Conservation (phyloP, 2,888 invertebrate genomes). For the Dusona sp. region DNA sequence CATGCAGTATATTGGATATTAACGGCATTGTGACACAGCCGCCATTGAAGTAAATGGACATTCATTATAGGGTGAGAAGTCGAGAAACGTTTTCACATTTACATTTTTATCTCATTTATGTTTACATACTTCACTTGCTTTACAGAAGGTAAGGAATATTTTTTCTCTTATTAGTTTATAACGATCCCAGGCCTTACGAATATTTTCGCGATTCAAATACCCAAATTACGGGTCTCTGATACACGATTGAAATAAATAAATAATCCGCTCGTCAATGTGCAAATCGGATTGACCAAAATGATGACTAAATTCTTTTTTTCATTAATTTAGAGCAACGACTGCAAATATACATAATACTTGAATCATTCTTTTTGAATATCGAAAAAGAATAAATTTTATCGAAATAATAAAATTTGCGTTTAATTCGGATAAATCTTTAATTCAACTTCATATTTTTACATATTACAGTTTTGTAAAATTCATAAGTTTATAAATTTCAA, state of each 20-base stretch:
- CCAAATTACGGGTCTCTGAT: neutral
- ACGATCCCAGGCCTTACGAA: neutral
- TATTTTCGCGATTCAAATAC: neutral
- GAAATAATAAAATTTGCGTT: neutral
- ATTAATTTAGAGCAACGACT: too few relatives aligned
- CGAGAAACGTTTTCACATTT: neutral
- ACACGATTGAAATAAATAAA: neutral
- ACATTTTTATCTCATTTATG: neutral
- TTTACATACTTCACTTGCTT: neutral
- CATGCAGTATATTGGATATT: constrained; percentile 49
- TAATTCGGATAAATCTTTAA: neutral
- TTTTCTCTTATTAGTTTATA: neutral
- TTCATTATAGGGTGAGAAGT: constrained; percentile 39
- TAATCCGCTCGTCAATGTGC: neutral
- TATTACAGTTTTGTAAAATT: too few relatives aligned
- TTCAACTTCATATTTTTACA: neutral
- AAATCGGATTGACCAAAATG: neutral
- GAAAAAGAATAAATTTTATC: neutral
- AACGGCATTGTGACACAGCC: constrained; percentile 44
- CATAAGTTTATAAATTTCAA: neutral
- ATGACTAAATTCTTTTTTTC: too few relatives aligned
- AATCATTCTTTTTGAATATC: too few relatives aligned
- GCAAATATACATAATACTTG: neutral
- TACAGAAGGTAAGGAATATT: neutral
- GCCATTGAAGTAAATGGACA: constrained; percentile 41